These are phyloP conservation scores for Drosophila gaucha DNA, from an alignment of 2,888 invertebrate species.

Conservation along the genomic window DNA sequence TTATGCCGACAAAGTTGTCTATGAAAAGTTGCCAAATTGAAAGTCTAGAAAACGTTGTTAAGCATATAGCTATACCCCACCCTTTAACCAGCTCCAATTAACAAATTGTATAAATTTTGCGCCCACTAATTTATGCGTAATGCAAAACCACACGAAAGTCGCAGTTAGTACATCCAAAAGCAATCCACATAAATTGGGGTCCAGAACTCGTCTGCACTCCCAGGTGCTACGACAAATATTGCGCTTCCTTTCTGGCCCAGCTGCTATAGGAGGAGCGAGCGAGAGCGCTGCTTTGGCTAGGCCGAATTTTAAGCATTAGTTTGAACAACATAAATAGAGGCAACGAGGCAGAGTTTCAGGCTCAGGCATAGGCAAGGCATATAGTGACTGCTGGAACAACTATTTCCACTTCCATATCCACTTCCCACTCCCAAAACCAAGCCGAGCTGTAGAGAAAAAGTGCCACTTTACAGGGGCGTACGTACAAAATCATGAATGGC, in stretches of 20 bases:
- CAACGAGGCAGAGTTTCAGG: slow-evolving; percentile 11
- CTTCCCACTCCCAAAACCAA: neutral
- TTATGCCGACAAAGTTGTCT: no score
- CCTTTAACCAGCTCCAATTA: slow-evolving; percentile 24
- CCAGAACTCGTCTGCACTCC: slow-evolving; percentile 26
- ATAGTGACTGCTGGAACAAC: slow-evolving; percentile 40
- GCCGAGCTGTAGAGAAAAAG: slow-evolving; percentile 26
- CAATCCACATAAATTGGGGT: slow-evolving; percentile 32
- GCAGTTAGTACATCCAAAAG: slow-evolving; percentile 8
- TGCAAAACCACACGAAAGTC: slow-evolving; percentile 11
- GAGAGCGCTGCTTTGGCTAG: slow-evolving; percentile 50
- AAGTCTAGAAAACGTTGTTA: neutral
- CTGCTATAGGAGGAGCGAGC: slow-evolving; percentile 15
- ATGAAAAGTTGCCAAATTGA: neutral
- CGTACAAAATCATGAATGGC: slow-evolving; percentile 73
- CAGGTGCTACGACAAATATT: slow-evolving; percentile 44
- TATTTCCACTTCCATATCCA: slow-evolving; percentile 40
- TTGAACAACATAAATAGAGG: slow-evolving; percentile 76
- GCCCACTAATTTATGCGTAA: slow-evolving; percentile 57
- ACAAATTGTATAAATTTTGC: slow-evolving; percentile 25
- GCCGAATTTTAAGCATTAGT: slow-evolving; percentile 79
- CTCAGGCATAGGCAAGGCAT: neutral
- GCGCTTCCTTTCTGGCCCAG: slow-evolving; percentile 11
- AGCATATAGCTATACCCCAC: neutral
- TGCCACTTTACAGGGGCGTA: slow-evolving; percentile 45